Percentiles rank a stretch among this genome's conserved stretches.
These are phyloP conservation scores for Oscheius sp. DNA, from an alignment of 2,888 invertebrate genomes.

Conservation along the genomic window DNA sequence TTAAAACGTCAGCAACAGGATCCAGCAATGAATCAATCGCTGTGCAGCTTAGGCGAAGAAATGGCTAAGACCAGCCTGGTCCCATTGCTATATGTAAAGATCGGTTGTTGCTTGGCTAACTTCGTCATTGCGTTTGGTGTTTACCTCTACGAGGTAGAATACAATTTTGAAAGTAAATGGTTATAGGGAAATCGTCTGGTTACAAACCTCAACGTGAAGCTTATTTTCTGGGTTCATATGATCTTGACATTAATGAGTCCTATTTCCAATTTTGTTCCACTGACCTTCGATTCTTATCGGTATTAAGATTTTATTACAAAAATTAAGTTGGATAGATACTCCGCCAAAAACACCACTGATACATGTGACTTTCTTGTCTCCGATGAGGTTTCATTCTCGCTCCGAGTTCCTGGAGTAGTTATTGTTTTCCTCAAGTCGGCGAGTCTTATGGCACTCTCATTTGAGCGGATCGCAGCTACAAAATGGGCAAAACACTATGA, in stretches of 20 bases:
- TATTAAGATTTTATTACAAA: too few relatives aligned
- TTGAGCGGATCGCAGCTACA: background rate
- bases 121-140: background rate
- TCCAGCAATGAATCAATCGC: too few relatives aligned
- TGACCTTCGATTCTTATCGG: background rate
- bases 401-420: too few relatives aligned
- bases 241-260: background rate
- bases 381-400: too few relatives aligned
- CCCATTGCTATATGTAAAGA: background rate
- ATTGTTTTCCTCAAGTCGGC: background rate
- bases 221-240: background rate
- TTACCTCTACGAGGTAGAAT: background rate
- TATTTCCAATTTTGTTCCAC: background rate
- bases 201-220: background rate
- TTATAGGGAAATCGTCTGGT: background rate
- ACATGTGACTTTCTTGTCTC: too few relatives aligned
- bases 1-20: too few relatives aligned
- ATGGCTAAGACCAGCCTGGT: too few relatives aligned
- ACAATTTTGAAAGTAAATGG: background rate
- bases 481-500: background rate
- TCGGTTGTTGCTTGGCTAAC: background rate
- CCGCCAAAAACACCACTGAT: too few relatives aligned
- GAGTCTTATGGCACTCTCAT: background rate
- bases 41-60: too few relatives aligned
- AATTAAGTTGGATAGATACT: too few relatives aligned